Evolutionary conservation across 2,113 vertebrate genomes (phyloP), one percentile per base, ranked within the genome.

Genomic region (Sula dactylatra): DNA sequence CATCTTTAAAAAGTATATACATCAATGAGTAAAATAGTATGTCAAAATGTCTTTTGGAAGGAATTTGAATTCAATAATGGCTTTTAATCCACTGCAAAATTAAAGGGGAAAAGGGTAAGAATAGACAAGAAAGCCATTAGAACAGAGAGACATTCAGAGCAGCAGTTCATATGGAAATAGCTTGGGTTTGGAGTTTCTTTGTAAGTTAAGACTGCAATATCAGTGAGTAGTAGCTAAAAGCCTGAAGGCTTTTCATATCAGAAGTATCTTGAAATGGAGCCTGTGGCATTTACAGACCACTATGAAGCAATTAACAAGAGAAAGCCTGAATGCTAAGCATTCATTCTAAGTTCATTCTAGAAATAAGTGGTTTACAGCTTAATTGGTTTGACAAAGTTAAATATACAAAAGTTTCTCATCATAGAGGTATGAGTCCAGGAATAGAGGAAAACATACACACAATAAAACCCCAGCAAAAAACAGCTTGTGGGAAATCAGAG

Each of bases 401-500:
- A 85, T 42, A 93, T 14, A 94, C 56, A 87, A 50, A 71, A 92
- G 72, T 70, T 91, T 89, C 86, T 94, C 86, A 94, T 90, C 73
- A 92, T 3, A 82, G 81, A 87, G 42, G 59, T 86, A 82, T 24
- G 38, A 93, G 45, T 38, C 54, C 82, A 90, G 50, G 59, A 83
- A 86, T 67, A 82, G 73, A 96, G 80, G 72, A 90, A 70, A 88
- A 95, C 38, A 56, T 25, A 82, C 9, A 90, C 22, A 91, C 65
- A 95, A 82, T 47, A 88, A 90, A 89, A 91, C 10, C 4, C 47
- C 47, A 91, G 38, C 14, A 91, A 54, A 90, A 83, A 74, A 10
- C 38, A 92, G 73, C 29, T 69, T 92, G 77, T 93, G 95, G 65
- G 94, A 95, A 97, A 97, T 7, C 27, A 84, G 83, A 90, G 77